phyloP scores from a whole-genome alignment of 2,113 vertebrate species.

The Cynoglossus semilaevis region DNA sequence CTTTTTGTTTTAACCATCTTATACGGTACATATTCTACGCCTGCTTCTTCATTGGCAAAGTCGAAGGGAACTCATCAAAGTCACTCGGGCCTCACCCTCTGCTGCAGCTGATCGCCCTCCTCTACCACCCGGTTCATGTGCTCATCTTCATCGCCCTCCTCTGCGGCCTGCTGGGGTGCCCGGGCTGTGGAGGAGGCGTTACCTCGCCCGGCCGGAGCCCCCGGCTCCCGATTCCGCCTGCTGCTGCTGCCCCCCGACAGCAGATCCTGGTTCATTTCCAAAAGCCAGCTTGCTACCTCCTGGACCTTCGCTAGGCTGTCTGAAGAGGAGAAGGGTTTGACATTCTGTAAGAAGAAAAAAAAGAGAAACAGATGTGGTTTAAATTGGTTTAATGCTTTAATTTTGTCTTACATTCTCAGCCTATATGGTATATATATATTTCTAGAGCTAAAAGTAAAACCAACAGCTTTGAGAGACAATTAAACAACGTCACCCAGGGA shows the following conservation, averaged over 20 bases:
- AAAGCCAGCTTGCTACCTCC: conserved; percentile 99
- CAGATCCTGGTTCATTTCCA: conserved; percentile 99
- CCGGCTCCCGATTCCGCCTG: conserved; percentile 87
- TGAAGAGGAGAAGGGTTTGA: conserved; percentile 96
- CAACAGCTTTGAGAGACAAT: too few species aligned
- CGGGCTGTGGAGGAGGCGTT: conserved; percentile 88
- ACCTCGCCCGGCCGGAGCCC: conserved; percentile 87
- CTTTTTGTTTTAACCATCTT: neutral
- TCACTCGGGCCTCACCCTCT: conserved; percentile 66
- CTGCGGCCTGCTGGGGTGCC: conserved; percentile 89
- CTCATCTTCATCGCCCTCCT: conserved; percentile 80
- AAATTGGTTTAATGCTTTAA: conserved; percentile 6
- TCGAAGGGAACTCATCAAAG: neutral
- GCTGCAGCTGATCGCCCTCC: conserved; percentile 78
- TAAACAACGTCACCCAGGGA: too few species aligned
- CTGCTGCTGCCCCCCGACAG: conserved; percentile 99
- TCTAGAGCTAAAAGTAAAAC: too few species aligned
- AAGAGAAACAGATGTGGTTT: neutral
- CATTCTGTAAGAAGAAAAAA: conserved; percentile 81
- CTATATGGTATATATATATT: too few species aligned
- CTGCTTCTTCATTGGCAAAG: neutral
- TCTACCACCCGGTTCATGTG: conserved; percentile 92
- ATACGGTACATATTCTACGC: neutral
- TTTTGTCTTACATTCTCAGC: too few species aligned
- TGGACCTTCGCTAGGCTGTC: conserved; percentile 99